Conservation (phyloP, 2,113 vertebrate species). For the Gavia stellata region DNA sequence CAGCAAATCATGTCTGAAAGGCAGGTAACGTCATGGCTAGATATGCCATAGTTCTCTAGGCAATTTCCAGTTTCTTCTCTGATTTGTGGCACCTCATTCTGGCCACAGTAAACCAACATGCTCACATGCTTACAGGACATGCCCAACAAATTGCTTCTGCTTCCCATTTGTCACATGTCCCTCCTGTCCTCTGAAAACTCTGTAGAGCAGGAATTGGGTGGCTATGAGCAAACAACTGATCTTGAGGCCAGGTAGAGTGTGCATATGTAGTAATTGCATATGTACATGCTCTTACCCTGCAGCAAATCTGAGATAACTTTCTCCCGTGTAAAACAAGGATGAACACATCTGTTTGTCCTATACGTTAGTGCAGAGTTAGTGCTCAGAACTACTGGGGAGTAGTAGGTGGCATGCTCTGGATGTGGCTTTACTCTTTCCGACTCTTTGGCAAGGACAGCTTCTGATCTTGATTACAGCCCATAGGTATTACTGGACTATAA, state of each 20-base stretch:
- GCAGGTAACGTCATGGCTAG: not conserved
- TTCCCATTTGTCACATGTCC: not conserved
- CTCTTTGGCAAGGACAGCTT: not conserved
- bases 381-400: not conserved
- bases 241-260: not conserved
- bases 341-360: not conserved
- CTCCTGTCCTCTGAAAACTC: not conserved
- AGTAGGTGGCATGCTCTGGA: not conserved
- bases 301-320: not conserved
- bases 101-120: not conserved
- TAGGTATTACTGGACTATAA: not conserved
- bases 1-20: not conserved
- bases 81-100: not conserved
- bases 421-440: not conserved
- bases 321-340: not conserved
- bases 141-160: not conserved
- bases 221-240: not conserved
- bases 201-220: not conserved
- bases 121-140: not conserved
- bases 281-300: not conserved
- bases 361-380: not conserved
- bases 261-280: not conserved
- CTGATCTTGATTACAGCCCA: not conserved
- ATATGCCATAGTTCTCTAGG: not conserved
- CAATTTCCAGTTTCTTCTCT: not conserved